phyloP scores from a whole-genome alignment of 1,140 invertebrate genomes.

The Ephestia elutella region DNA sequence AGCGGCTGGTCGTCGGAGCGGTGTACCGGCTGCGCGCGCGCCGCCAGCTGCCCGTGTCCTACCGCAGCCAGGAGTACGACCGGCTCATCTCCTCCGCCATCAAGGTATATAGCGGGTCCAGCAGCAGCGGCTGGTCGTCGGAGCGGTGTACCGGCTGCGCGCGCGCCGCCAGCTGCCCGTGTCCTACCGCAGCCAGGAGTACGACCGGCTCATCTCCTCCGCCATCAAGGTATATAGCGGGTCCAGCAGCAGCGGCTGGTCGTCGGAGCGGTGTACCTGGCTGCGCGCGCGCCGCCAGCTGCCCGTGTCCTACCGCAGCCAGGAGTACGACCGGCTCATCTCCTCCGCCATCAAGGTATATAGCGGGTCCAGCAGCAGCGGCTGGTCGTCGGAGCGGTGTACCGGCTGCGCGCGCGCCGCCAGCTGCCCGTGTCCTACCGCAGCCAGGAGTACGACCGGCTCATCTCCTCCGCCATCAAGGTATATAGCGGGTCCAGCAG shows the following conservation, averaged over 20 bases:
- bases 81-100: conserved; percentile 95
- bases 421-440: too few species aligned
- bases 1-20: conserved; percentile 76
- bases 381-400: too few species aligned
- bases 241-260: conserved; percentile 47
- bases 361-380: too few species aligned
- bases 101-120: conserved; percentile 69
- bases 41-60: conserved; percentile 83
- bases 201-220: conserved; percentile 94
- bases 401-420: too few species aligned
- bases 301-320: conserved; percentile 89
- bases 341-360: conserved; percentile 89
- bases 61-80: conserved; percentile 94
- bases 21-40: conserved; percentile 88
- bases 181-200: conserved; percentile 92
- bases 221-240: conserved; percentile 81
- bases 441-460: too few species aligned
- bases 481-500: too few species aligned
- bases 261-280: conserved; percentile 84
- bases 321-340: conserved; percentile 95
- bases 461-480: too few species aligned
- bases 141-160: conserved; percentile 87
- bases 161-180: conserved; percentile 83
- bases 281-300: conserved; percentile 82
- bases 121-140: conserved; percentile 64